These are phyloP conservation scores for Petrosia ficiformis DNA, from an alignment of 37 sponge, comb jelly and placozoan species.

Conservation along the genomic window DNA sequence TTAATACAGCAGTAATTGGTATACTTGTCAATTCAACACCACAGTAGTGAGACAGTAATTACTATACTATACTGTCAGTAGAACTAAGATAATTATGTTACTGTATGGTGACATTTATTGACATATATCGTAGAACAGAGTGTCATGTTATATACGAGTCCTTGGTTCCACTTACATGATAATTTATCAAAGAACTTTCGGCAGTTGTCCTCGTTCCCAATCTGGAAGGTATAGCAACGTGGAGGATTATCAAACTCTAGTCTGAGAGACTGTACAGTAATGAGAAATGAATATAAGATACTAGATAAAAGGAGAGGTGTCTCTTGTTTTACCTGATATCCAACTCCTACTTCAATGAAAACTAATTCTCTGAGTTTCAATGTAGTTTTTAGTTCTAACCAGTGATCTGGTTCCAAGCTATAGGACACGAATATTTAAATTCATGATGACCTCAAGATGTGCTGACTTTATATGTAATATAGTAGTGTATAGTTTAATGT, in stretches of 20 bases:
- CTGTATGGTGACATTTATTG: no score
- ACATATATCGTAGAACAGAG: no score
- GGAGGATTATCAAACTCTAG: slow-evolving; percentile 35
- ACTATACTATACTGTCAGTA: no score
- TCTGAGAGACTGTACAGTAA: slow-evolving; percentile 21
- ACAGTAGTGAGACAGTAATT: no score
- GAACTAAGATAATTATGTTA: no score
- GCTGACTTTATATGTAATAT: no score
- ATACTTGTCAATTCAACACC: no score
- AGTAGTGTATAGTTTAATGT: no score
- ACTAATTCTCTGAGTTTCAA: slow-evolving; percentile 36
- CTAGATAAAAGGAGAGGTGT: background rate
- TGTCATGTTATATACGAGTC: background rate
- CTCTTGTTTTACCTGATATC: slow-evolving; percentile 48
- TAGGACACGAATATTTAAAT: no score
- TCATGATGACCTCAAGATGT: no score
- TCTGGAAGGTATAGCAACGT: slow-evolving; percentile 48
- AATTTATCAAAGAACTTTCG: slow-evolving; percentile 19
- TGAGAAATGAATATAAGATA: background rate
- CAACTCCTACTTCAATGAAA: slow-evolving; percentile 51
- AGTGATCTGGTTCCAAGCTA: slow-evolving; percentile 40
- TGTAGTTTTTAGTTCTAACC: slow-evolving; percentile 32
- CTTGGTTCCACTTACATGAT: slow-evolving; percentile 23
- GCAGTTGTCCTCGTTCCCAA: slow-evolving; percentile 54
- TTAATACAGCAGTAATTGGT: no score